Conservation (phyloP, 2,888 invertebrate species). For the Baccha elongata region DNA sequence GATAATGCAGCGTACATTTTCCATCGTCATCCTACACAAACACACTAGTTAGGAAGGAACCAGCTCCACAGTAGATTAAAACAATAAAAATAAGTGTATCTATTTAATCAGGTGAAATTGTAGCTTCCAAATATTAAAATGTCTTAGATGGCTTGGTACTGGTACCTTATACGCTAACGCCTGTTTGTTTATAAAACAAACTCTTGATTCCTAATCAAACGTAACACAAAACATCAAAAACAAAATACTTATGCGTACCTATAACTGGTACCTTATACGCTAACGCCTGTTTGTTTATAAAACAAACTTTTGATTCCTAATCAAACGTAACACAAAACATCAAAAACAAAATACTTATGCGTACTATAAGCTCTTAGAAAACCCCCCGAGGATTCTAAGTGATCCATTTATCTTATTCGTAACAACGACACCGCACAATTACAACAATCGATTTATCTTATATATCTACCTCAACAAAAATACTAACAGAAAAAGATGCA, state of each 20-base stretch:
- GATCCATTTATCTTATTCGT: conserved; percentile 82
- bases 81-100: no score
- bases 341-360: conserved; percentile 31
- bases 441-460: conserved; percentile 71
- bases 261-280: no score
- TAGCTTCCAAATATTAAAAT: no score
- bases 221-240: conserved; percentile 45
- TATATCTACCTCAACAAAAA: conserved; percentile 31
- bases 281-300: no score
- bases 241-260: conserved; percentile 16
- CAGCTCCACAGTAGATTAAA: no score
- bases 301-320: conserved; percentile 12
- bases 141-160: no score
- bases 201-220: conserved; percentile 12
- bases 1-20: no score
- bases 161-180: no score
- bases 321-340: conserved; percentile 29
- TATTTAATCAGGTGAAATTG: no score
- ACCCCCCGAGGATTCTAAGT: conserved; percentile 77
- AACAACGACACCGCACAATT: conserved; percentile 75
- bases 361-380: conserved; percentile 68
- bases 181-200: no score
- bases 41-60: no score
- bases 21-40: no score
- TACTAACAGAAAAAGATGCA: conserved; percentile 25